A percentile compares a stretch with the other conserved stretches of the same genome.
Conservation (phyloP, 2,113 vertebrate species). For the Monopterus albus region DNA sequence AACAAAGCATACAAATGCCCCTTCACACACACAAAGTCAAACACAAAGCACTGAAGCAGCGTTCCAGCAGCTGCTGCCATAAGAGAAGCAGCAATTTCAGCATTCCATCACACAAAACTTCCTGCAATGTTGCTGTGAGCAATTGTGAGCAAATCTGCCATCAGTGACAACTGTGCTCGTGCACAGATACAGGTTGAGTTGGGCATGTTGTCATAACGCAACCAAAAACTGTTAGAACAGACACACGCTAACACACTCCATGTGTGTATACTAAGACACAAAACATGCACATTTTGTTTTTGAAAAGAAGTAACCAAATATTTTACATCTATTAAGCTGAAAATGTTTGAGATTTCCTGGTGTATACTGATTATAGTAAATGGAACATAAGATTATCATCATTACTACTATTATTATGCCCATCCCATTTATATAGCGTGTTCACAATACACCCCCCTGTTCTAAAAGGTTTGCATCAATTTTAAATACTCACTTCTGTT, state of each 20-base stretch:
- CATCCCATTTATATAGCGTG: too few species aligned
- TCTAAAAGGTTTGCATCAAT: too few species aligned
- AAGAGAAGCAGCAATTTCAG: constrained; percentile 30
- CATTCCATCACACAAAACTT: constrained; percentile 24
- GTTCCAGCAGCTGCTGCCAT: constrained; percentile 63
- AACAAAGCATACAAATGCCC: constrained; percentile 38
- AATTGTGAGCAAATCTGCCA: constrained; percentile 36
- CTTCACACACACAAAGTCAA: neutral
- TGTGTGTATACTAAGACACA: too few species aligned
- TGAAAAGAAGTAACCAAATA: neutral
- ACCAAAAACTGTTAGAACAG: neutral
- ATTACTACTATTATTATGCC: too few species aligned
- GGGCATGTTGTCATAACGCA: neutral
- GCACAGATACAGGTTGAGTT: constrained; percentile 35
- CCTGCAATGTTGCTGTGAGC: constrained; percentile 39
- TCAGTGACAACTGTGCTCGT: constrained; percentile 26
- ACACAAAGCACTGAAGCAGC: constrained; percentile 14
- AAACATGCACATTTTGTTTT: neutral
- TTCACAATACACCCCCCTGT: too few species aligned
- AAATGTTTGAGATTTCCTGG: too few species aligned
- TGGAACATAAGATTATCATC: neutral
- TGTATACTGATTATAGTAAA: too few species aligned
- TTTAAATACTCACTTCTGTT: too few species aligned
- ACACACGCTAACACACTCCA: constrained; percentile 20
- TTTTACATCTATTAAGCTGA: neutral